Conservation (phyloP, 1,140 invertebrate species). For the Dysdera silvatica region DNA sequence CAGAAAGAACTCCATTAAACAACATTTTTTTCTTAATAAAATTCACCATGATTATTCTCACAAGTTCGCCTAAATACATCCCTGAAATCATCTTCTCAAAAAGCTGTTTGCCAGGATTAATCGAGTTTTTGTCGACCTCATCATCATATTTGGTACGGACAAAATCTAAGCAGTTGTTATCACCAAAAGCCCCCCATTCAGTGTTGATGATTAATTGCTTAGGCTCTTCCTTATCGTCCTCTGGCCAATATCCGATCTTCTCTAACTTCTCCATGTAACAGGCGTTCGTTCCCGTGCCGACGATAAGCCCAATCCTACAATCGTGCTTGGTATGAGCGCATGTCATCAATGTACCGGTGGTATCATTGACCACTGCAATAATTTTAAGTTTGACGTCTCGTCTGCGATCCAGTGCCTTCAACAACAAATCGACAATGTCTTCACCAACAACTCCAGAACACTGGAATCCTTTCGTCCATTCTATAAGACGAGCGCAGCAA, state of each 20-base stretch:
- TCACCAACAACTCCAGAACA: constrained; percentile 75
- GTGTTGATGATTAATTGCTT: constrained; percentile 41
- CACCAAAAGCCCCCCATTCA: constrained; percentile 44
- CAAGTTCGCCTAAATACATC: constrained; percentile 56
- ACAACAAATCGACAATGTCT: constrained; percentile 73
- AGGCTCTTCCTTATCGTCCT: constrained; percentile 31
- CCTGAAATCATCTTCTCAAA: constrained; percentile 75
- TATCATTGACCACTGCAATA: constrained; percentile 92
- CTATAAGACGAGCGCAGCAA: constrained; percentile 73
- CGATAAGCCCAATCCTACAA: constrained; percentile 80
- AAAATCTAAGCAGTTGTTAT: constrained; percentile 40
- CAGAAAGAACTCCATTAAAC: constrained; percentile 61
- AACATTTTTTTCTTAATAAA: constrained; percentile 65
- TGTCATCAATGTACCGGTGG: constrained; percentile 93
- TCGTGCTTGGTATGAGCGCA: constrained; percentile 83
- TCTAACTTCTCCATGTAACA: constrained; percentile 88
- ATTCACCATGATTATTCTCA: constrained; percentile 62
- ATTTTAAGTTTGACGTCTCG: constrained; percentile 73
- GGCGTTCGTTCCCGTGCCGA: constrained; percentile 82
- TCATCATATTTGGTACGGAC: constrained; percentile 37
- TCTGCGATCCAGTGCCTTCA: constrained; percentile 67
- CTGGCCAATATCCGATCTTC: constrained; percentile 51
- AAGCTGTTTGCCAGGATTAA: constrained; percentile 35
- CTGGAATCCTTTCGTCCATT: constrained; percentile 94
- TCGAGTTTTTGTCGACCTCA: constrained; percentile 38